Evolutionary conservation across 2,888 invertebrate genomes (phyloP), one percentile per base, ranked within the genome.

Genomic region (Nephrotoma flavescens): DNA sequence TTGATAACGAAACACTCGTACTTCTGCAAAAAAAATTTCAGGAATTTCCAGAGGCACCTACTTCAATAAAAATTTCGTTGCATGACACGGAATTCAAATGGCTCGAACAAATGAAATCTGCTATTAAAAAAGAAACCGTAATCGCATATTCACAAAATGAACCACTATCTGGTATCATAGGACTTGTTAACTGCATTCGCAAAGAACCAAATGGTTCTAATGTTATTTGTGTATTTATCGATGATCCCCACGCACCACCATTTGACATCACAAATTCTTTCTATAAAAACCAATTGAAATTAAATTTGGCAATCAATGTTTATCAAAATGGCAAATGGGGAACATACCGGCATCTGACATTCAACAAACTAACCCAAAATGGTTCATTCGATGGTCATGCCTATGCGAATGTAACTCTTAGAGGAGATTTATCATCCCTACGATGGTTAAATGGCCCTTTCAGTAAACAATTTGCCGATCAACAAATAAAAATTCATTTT

Each of bases 401-500:
- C 0, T 97, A 94, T 90, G 95, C 95, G 2, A 96, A 97, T 91
- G 94, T 95, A 0, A 89, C 94, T 12, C 94, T 95, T 0, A 94
- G 95, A 87, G 98, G 98, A 86, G 98, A 99, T 90, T 92, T 99
- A 86, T 96, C 96, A 0, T 95, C 97, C 0, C 90, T 99, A 83
- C 93, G 92, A n/a, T 97, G 97, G 97, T 91, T 97, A 5, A 95
- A 98, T 91, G 96, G 96, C 0, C 92, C 93, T 0, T 89, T 0
- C 97, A 93, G 31, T 31, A 31, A 31, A 2, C 2, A 31, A 31
- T 31, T 31, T 31, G 31, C 31, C 31, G 31, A 19, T 19, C 19
- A 19, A 19, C 19, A 19, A 19, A 19, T 19, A 19, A 19, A 19
- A 19, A 19, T 19, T 19, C 19, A 19, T 19, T 19, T 19, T 1